These are phyloP conservation scores for Caenorhabditis elegans DNA, from an alignment of 1,140 invertebrate genomes.

Conservation along the genomic window DNA sequence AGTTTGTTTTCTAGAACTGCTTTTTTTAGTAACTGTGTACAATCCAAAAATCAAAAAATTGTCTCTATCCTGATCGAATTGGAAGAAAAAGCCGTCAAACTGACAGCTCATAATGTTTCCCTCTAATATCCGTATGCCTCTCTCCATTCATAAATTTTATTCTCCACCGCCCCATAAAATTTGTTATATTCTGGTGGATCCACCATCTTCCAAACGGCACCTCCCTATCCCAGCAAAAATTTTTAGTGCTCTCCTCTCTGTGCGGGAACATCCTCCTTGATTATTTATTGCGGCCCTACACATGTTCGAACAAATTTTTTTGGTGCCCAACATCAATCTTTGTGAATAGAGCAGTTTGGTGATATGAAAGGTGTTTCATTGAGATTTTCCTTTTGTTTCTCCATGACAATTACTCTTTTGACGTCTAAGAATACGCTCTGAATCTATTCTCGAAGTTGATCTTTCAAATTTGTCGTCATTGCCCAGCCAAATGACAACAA, in stretches of 20 bases:
- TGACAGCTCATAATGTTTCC: too few species aligned
- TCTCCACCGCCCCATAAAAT: conserved; percentile 3
- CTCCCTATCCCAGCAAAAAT: not conserved
- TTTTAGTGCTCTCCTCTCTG: not conserved
- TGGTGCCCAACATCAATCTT: not conserved
- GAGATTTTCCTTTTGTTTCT: not conserved
- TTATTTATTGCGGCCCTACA: conserved; percentile 18
- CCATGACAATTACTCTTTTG: not conserved
- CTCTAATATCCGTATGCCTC: too few species aligned
- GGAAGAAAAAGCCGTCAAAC: too few species aligned
- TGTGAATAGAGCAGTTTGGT: not conserved
- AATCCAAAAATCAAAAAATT: too few species aligned
- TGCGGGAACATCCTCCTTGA: conserved; percentile 9
- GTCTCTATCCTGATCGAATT: too few species aligned
- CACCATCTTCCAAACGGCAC: not conserved
- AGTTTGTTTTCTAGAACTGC: too few species aligned
- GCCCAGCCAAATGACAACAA: not conserved
- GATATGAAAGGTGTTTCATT: not conserved
- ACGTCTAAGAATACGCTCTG: not conserved
- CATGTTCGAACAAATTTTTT: not conserved
- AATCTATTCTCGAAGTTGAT: too few species aligned
- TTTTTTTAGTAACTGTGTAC: too few species aligned
- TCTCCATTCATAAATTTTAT: conserved; percentile 2
- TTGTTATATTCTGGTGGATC: not conserved
- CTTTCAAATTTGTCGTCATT: too few species aligned